Conservation (phyloP, 2,113 vertebrate genomes). For the Leiothrix lutea region DNA sequence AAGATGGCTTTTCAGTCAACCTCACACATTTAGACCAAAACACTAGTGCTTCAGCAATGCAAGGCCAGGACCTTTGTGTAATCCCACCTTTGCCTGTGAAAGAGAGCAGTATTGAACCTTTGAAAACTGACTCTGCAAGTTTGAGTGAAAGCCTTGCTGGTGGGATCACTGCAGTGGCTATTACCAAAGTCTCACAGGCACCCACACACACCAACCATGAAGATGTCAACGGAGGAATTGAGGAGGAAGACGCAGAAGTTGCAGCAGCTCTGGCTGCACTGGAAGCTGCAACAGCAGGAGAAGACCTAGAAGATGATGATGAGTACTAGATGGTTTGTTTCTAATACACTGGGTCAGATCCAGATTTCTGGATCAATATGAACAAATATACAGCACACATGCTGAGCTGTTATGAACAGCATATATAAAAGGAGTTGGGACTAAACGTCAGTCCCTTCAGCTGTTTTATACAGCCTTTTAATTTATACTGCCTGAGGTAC, state of each 20-base stretch:
- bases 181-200: neutral
- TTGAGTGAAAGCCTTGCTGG: neutral
- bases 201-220: neutral
- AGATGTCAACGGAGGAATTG: neutral
- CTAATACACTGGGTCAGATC: neutral
- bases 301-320: constrained; percentile 70
- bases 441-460: neutral
- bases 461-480: neutral
- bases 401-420: neutral
- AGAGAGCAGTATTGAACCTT: neutral
- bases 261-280: constrained; percentile 91
- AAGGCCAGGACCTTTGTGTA: neutral
- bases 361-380: neutral
- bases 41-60: neutral
- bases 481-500: neutral
- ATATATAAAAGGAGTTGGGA: neutral
- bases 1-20: neutral
- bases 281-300: constrained; percentile 91
- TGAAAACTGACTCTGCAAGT: neutral
- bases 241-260: constrained; percentile 84
- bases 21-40: neutral
- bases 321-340: constrained; percentile 60
- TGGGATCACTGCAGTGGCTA: neutral
- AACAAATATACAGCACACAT: neutral
- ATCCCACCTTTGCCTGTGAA: neutral